These are phyloP conservation scores for Choloepus didactylus DNA, from an alignment of 2,797 vertebrate species.

Conservation along the genomic window DNA sequence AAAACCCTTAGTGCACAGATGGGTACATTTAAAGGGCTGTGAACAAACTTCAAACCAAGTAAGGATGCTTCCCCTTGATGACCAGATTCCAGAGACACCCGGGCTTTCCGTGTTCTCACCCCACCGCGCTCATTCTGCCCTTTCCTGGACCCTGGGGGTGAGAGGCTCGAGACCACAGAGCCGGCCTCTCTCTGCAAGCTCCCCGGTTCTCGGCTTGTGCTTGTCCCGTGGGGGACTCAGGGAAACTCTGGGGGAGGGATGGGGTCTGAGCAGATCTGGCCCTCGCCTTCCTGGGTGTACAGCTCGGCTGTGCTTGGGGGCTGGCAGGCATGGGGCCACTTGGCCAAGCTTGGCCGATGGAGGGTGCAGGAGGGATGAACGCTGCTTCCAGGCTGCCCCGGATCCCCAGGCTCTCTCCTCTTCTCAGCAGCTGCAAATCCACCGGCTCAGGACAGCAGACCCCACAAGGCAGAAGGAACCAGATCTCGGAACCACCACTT, in stretches of 20 bases:
- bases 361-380: not conserved
- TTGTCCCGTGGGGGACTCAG: no score
- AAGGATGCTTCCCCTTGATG: not conserved
- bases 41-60: not conserved
- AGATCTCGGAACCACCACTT: rapidly evolving
- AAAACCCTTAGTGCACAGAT: not conserved
- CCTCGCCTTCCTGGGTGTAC: not conserved
- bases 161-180: not conserved
- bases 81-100: not conserved
- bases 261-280: no score
- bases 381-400: not conserved
- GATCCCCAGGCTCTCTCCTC: rapidly evolving
- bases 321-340: not conserved
- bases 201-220: rapidly evolving
- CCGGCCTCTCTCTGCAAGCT: rapidly evolving
- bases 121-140: rapidly evolving
- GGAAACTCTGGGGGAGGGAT: no score
- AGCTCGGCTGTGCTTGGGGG: no score
- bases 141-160: not conserved
- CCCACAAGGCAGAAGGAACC: not conserved
- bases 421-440: not conserved
- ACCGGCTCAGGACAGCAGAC: rapidly evolving
- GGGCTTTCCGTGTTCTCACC: not conserved
- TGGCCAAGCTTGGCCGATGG: not conserved
- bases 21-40: not conserved